phyloP scores from a whole-genome alignment of 2,888 invertebrate genomes.

The Nomada hirtipes region DNA sequence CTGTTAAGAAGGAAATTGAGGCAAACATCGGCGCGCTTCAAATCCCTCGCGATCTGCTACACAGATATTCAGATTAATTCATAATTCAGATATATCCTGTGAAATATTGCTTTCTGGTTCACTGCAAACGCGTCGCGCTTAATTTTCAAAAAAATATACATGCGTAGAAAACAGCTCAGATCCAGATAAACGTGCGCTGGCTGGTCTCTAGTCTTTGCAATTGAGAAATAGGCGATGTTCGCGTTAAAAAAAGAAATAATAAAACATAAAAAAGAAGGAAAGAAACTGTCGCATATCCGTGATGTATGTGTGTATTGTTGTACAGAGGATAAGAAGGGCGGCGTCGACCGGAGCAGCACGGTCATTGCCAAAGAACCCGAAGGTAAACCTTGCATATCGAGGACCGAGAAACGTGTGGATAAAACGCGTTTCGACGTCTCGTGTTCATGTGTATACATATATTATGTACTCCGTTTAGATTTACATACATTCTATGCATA shows the following conservation, averaged over 20 bases:
- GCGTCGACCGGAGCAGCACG: constrained; percentile 96
- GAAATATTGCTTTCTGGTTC: background rate
- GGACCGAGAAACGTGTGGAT: constrained; percentile 55
- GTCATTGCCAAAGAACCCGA: constrained; percentile 97
- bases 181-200: constrained; percentile 2
- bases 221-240: background rate
- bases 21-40: background rate
- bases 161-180: background rate
- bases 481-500: constrained; percentile 23
- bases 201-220: constrained; percentile 15
- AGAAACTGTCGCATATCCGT: constrained; percentile 78
- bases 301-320: constrained; percentile 86
- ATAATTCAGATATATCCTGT: no score
- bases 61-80: background rate
- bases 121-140: no score
- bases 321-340: constrained; percentile 95
- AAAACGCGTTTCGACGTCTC: constrained; percentile 62
- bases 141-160: no score
- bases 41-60: background rate
- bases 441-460: constrained; percentile 50
- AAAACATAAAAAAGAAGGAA: background rate
- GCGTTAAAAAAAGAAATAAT: background rate
- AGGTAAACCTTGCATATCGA: constrained; percentile 86
- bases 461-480: constrained; percentile 37
- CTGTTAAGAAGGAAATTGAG: no score